A percentile compares a stretch with the other conserved stretches of the same genome.
Conservation (phyloP, 2,888 invertebrate genomes). For the Salpingus planirostris region DNA sequence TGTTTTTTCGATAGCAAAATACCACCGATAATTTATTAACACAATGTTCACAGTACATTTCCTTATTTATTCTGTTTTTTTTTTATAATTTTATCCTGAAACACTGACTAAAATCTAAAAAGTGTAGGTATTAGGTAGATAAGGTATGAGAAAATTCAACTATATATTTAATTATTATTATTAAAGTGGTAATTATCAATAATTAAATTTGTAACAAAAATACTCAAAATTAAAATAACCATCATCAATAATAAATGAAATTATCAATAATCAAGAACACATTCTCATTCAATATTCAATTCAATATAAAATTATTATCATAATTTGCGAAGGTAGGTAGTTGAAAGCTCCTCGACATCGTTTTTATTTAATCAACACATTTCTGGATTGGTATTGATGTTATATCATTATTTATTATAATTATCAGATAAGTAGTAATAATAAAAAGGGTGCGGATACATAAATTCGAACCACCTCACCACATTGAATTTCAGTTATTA, state of each 20-base stretch:
- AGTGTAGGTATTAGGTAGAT: constrained; percentile 33
- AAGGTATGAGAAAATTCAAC: constrained; percentile 18
- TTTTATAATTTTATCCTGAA: constrained; percentile 27
- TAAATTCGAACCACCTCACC: constrained; percentile 12
- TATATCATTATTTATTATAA: neutral
- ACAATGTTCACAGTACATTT: constrained; percentile 21
- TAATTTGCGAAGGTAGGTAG: no score
- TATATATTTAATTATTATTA: constrained; percentile 16
- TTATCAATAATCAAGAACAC: no score
- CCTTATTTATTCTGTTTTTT: constrained; percentile 16
- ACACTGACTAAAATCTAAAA: constrained; percentile 36
- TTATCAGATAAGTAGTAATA: constrained; percentile 4
- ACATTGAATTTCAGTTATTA: constrained; percentile 14
- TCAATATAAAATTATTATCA: no score
- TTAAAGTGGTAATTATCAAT: constrained; percentile 12
- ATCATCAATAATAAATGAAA: no score
- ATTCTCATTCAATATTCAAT: constrained; percentile 8
- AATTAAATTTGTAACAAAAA: constrained; percentile 11
- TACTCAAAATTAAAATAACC: no score
- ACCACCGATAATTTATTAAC: constrained; percentile 31
- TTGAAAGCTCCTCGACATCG: no score
- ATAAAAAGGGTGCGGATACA: constrained; percentile 18
- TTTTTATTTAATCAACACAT: no score
- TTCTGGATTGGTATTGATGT: neutral
- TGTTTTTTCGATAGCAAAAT: constrained; percentile 31